Base-by-base conservation (phyloP, 2,888 invertebrate species). In the Villa cingulata region DNA sequence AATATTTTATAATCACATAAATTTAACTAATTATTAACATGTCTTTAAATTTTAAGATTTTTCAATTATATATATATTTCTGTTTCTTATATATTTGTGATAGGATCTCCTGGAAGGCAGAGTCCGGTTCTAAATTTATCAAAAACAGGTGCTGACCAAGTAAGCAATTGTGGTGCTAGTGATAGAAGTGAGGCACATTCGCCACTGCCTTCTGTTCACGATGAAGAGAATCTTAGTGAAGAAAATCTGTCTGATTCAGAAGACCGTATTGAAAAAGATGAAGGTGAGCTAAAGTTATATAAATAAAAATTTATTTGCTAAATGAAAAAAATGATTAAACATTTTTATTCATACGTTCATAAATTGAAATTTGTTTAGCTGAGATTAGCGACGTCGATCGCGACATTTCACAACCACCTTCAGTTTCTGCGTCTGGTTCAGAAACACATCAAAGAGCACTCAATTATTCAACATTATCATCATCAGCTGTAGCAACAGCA, bases 71-170 rank as follows among this genome's bases (percentile, higher is more conserved):
- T 6, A 6, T 34, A 4, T 15, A 34, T 34, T 34, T 23, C 7
- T 23, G 4, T 23, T 23, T 23, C 7, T 23, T 23, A 6, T 6
- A 6, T 23, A 7, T 6, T 41, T 29, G 46, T 47, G 37, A 56
- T 56, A 72, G 72, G 57, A 73, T 89, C 89, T 51, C 86, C 89
- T 54, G 86, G 84, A 60, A 86, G 86, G 47, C 88, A 88, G 73
- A 91, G 90, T 80, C 91, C 91, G 53, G 89, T 91, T 56, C 72
- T 91, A 60, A 91, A 91, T 72, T 75, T 92, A 50, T 90, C 91
- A 47, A 91, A 91, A 72, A 87, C 86, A 48, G 88, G 86, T 46
- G 83, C 71, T 62, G 83, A 83, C 52, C 86, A 85, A 55, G 66
- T 73, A 60, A 69, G 66, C 27, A 82, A 81, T 52, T 65, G 73